phyloP scores from a whole-genome alignment of 2,113 vertebrate species.

The Dendropsophus ebraccatus region DNA sequence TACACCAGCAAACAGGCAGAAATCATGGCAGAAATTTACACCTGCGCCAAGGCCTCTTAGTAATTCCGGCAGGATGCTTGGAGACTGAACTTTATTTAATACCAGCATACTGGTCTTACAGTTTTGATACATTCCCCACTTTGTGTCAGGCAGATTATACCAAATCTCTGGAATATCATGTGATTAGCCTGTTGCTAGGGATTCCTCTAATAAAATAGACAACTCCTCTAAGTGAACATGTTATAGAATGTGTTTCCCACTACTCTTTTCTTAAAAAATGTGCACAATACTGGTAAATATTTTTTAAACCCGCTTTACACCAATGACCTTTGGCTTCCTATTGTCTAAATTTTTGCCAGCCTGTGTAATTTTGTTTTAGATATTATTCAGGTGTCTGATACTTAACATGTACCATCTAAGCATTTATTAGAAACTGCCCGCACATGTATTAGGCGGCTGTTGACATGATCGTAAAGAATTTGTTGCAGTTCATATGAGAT shows the following conservation, averaged over 20 bases:
- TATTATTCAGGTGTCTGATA: not conserved
- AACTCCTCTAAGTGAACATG: not conserved
- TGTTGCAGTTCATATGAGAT: conserved; percentile 22
- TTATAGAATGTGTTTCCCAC: not conserved
- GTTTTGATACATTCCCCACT: not conserved
- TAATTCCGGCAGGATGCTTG: no score
- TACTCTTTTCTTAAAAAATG: not conserved
- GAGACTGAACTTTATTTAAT: no score
- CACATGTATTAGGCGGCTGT: not conserved
- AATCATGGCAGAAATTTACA: no score
- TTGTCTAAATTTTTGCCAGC: not conserved
- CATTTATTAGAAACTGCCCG: conserved; percentile 8
- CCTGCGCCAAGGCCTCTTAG: no score
- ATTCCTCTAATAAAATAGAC: not conserved
- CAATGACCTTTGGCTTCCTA: not conserved
- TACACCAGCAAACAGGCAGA: no score
- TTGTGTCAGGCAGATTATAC: not conserved
- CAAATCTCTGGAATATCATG: not conserved
- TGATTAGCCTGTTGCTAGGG: not conserved
- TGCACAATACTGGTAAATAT: not conserved
- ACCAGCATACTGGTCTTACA: no score
- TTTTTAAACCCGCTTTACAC: no score
- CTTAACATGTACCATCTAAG: not conserved
- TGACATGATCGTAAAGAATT: conserved; percentile 1
- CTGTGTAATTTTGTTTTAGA: not conserved